Conservation (phyloP, 2,113 vertebrate genomes). For the Actinemys pallida region DNA sequence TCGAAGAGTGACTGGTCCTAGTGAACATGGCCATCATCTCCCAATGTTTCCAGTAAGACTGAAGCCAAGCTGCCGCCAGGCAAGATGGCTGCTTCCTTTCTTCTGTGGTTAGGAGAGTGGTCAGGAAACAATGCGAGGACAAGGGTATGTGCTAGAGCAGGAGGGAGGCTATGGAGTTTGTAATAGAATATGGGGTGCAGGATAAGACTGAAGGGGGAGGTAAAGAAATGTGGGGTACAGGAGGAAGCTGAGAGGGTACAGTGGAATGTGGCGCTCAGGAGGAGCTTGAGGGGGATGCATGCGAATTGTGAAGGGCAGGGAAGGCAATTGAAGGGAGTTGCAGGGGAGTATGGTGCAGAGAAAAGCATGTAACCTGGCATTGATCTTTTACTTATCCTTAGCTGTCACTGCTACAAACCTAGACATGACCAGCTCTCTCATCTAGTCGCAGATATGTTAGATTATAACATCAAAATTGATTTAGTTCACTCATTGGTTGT, state of each 20-base stretch:
- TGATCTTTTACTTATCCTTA: not conserved
- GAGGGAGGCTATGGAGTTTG: not conserved
- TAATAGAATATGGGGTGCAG: not conserved
- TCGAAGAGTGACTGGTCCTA: not conserved
- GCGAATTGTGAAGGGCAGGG: not conserved
- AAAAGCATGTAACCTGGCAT: not conserved
- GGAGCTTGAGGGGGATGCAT: not conserved
- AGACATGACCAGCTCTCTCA: not conserved
- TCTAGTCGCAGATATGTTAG: not conserved
- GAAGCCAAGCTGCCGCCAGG: not conserved
- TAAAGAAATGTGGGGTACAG: not conserved
- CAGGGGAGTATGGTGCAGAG: rapidly evolving
- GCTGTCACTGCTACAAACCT: not conserved
- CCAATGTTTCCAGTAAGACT: not conserved
- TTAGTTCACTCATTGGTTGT: not conserved
- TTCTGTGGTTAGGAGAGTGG: not conserved
- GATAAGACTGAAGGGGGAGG: not conserved
- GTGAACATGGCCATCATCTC: not conserved
- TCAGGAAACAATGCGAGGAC: not conserved
- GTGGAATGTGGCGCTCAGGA: not conserved
- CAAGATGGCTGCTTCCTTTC: not conserved
- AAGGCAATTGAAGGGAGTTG: not conserved
- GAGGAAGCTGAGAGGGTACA: not conserved
- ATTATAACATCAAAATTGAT: not conserved
- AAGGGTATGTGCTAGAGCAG: not conserved